These are phyloP conservation scores for Cetoscarus ocellatus DNA, from an alignment of 2,797 vertebrate genomes.

Conservation along the genomic window DNA sequence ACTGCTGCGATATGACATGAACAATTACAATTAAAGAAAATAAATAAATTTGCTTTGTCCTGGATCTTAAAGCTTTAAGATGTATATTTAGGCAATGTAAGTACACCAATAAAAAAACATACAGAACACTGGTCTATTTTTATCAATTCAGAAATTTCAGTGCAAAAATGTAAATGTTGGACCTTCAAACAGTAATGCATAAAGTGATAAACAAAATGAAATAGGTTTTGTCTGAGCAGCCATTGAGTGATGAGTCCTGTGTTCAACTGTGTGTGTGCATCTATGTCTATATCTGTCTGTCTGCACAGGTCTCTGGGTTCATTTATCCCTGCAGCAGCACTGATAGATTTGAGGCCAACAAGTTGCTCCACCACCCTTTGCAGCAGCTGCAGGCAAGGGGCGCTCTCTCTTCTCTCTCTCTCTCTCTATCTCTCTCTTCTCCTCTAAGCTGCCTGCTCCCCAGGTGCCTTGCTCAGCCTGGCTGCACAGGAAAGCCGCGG, in stretches of 20 bases:
- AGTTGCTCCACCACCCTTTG: constrained; percentile 37
- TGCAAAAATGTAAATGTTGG: too few species aligned
- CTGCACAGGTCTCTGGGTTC: constrained; percentile 26
- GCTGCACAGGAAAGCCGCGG: constrained; percentile 68
- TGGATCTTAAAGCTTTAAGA: too few species aligned
- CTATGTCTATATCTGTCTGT: constrained; percentile 33
- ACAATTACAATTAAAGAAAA: too few species aligned
- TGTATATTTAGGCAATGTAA: too few species aligned
- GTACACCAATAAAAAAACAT: too few species aligned
- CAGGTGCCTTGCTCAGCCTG: constrained; percentile 55
- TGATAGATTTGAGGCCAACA: constrained; percentile 46
- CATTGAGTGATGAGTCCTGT: constrained; percentile 2
- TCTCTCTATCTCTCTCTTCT: constrained; percentile 33
- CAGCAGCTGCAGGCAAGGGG: constrained; percentile 45
- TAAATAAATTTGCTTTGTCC: too few species aligned
- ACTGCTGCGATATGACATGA: too few species aligned
- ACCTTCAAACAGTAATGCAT: too few species aligned
- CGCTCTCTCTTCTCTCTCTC: constrained; percentile 27
- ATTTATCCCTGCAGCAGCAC: constrained; percentile 29
- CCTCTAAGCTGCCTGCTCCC: constrained; percentile 53
- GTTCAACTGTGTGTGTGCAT: constrained; percentile 6
- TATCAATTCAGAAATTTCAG: too few species aligned
- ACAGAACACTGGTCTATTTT: too few species aligned
- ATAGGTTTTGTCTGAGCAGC: neutral
- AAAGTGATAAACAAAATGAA: neutral